Base-by-base conservation (phyloP, 2,797 vertebrate species). In the Girardinus metallicus region DNA sequence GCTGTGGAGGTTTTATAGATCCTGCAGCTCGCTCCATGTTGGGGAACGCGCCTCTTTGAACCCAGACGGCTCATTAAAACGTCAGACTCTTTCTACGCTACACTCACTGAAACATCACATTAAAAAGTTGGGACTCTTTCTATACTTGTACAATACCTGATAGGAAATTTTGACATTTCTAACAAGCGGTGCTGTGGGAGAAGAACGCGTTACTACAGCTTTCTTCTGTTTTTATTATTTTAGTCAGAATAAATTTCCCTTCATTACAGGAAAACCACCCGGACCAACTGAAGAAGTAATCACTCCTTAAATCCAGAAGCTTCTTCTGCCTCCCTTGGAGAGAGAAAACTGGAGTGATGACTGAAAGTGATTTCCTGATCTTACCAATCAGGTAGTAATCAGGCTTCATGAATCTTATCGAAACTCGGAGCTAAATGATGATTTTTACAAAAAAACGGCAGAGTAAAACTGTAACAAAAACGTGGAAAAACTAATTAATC, bases 1-100 rank as follows among this genome's bases (percentile, higher is more conserved):
- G 80, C 75, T 74, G 80, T 80, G 79, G 75, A 79, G 77, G 71
- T 71, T 87, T 80, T 60, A 72, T 9, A 47, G 83, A 78, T 76
- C 76, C 53, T n/a, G 31, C 41, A 66, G 55, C 70, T 78, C n/a
- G 15, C 29, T 73, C 13, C 6, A 44, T 82, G 77, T 87, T 72
- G 62, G 73, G 83, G 41, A 46, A 16, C 74, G 74, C 55, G 76
- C 68, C 34, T 75, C 81, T 83, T 83, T 80, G 75, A 79, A 83
- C 44, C 79, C 18, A 73, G 74, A 75, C n/a, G 76, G 80, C 81
- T 83, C 80, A 76, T 81, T 53, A 2, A 21, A 78, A 62, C 85
- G 71, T 81, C 74, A 0, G 76, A 74, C 31, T 77, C 81, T 80
- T 71, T 55, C 78, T 66, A 82, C 79, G 73, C 29, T 34, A 21